A percentile compares a stretch with the other conserved stretches of the same genome.
Evolutionary conservation across 2,113 vertebrate genomes (phyloP).

Genomic region (human (Homo sapiens)): DNA sequence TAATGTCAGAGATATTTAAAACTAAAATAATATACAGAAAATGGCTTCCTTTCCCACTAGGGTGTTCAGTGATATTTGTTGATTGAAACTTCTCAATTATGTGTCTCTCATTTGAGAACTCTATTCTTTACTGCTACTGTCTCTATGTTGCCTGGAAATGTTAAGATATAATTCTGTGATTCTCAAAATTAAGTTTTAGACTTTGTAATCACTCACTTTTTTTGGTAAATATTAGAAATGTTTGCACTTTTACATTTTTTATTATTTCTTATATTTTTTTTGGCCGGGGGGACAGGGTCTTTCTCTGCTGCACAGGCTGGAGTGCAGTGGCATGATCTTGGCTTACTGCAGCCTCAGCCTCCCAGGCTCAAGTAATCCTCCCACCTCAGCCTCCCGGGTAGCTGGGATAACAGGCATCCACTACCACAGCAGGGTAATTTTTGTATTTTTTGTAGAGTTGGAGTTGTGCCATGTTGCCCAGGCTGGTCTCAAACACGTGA

Average conservation of each 20-base stretch:
- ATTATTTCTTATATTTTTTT: neutral
- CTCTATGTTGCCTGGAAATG: neutral
- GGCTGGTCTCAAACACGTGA: too few species aligned
- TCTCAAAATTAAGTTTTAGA: neutral
- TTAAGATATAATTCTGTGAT: neutral
- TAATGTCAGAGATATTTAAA: neutral
- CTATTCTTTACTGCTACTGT: neutral
- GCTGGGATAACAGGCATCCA: too few species aligned
- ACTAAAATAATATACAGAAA: neutral
- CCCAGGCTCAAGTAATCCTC: too few species aligned
- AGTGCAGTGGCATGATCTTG: too few species aligned
- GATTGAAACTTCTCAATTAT: neutral
- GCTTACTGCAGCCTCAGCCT: too few species aligned
- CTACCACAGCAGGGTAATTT: too few species aligned
- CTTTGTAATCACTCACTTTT: neutral
- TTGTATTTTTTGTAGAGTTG: too few species aligned
- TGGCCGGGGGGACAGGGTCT: accelerated
- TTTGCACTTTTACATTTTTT: neutral
- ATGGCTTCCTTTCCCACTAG: neutral
- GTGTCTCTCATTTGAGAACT: neutral
- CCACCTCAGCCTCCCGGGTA: too few species aligned
- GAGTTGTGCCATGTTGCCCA: too few species aligned
- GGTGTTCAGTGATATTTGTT: neutral
- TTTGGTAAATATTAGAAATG: neutral
- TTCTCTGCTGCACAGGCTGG: too few species aligned